A percentile compares a stretch with the other conserved stretches of the same genome.
These are phyloP conservation scores for Plebejus argus DNA, from an alignment of 2,888 invertebrate genomes.

Conservation along the genomic window DNA sequence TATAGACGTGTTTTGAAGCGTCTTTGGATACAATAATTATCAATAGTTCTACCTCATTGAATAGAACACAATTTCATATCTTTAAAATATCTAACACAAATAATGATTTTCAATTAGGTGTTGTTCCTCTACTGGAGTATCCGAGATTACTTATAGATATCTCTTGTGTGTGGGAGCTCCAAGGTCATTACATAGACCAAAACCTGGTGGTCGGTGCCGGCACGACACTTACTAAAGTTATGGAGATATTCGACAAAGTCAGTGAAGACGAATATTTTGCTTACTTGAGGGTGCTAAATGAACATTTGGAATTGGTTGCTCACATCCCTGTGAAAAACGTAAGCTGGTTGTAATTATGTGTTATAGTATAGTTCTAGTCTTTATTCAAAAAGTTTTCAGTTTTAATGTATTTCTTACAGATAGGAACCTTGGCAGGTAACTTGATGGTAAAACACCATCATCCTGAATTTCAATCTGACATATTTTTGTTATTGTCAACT, in stretches of 20 bases:
- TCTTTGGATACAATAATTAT: no score
- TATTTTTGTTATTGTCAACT: constrained; percentile 81
- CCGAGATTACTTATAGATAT: constrained; percentile 82
- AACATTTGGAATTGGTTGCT: constrained; percentile 83
- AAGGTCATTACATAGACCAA: constrained; percentile 56
- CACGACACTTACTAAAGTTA: constrained; percentile 69
- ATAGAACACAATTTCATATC: no score
- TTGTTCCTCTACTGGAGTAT: constrained; percentile 57
- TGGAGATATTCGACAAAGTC: constrained; percentile 61
- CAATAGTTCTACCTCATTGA: no score
- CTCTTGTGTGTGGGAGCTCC: constrained; percentile 79
- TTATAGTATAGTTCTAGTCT: no score
- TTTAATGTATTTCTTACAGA: constrained; percentile 54
- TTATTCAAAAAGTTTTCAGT: background rate
- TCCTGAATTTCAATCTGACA: constrained; percentile 84
- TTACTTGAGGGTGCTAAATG: constrained; percentile 77
- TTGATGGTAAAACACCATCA: constrained; percentile 83
- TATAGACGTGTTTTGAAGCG: no score
- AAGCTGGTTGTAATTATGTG: constrained; percentile 34
- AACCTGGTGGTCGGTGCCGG: constrained; percentile 79
- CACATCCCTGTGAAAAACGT: constrained; percentile 80
- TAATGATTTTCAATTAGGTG: constrained; percentile 51
- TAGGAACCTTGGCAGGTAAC: constrained; percentile 84
- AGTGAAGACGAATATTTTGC: constrained; percentile 62
- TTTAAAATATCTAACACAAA: background rate